Base-by-base conservation (phyloP, 2,888 invertebrate genomes). In the Andrena haemorrhoa region DNA sequence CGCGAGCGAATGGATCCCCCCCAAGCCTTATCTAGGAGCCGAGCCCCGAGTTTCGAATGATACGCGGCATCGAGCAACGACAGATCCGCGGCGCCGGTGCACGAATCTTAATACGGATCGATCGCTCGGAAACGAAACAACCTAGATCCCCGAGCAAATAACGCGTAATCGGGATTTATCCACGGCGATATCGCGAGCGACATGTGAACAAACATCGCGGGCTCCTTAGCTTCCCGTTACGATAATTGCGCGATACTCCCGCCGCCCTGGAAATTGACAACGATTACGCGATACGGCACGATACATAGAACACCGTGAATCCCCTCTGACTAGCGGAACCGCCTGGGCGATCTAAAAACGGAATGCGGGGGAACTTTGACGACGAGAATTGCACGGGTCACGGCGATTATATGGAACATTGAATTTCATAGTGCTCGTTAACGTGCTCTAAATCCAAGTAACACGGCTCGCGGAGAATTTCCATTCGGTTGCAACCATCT, bases 11-110 rank as follows among this genome's bases (percentile, higher is more conserved):
- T 71, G 53, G 16, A 61, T 23, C 41, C 20, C 49, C 41, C 20
- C 49, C 10, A 35, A 64, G 23, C 47, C 47, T 20, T 61, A 41
- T 61, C 35, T 12, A 4, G 58, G 4, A 69, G 49, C 12, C 60
- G 8, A 4, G 7, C 8, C 47, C 49, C 3, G 72, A 70, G 51
- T 80, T 76, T 12, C 33, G 31, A 78, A 61, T 53, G 76, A 81
- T 61, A 61, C 33, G 10, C 16, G 35, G 16, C 31, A 23, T 75
- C 29, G 56, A 8, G 10, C 5, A 26, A 53, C 35, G 8, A 33
- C n/a, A 64, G 56, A 31, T 68, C 65, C n/a, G 64, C 26, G 61
- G 16, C 20, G n/a, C n/a, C n/a, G n/a, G 10, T 20, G 47, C 23
- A 2, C 1, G 63, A 33, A 35, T 69, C 29, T 49, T 12, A 16